Evolutionary conservation across 1,140 invertebrate species (phyloP).

Genomic region (Gryllus bimaculatus): DNA sequence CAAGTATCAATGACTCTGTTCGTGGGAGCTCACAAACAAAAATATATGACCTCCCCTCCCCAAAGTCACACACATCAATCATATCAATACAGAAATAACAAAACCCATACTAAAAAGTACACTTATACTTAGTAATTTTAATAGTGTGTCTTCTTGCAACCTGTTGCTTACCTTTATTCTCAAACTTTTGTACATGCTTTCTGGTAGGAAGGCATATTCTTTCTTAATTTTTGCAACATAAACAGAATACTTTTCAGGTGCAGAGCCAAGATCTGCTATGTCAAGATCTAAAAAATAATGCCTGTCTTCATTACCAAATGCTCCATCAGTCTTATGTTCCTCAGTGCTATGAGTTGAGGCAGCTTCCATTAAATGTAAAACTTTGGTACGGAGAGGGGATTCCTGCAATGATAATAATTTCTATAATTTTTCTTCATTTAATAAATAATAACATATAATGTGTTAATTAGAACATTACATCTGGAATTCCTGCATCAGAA

Average conservation of each 20-base stretch:
- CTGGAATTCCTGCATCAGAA: conserved; percentile 29
- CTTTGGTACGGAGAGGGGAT: conserved; percentile 35
- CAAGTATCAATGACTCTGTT: too few relatives aligned
- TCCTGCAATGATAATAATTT: conserved; percentile 30
- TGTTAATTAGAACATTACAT: conserved; percentile 7
- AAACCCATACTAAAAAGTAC: not conserved
- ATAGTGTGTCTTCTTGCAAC: too few relatives aligned
- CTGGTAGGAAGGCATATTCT: conserved; percentile 47
- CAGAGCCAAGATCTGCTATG: conserved; percentile 44
- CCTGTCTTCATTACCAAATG: conserved; percentile 45
- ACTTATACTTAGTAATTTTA: not conserved
- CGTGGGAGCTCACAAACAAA: too few relatives aligned
- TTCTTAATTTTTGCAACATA: conserved; percentile 43
- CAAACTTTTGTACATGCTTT: conserved; percentile 43
- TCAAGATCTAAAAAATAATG: conserved; percentile 54
- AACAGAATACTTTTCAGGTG: conserved; percentile 39
- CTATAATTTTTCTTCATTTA: not conserved
- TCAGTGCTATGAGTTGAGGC: conserved; percentile 48
- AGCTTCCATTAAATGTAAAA: conserved; percentile 40
- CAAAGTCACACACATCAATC: not conserved
- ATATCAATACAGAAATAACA: not conserved
- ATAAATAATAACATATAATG: not conserved
- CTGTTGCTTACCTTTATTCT: conserved; percentile 41
- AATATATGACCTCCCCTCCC: too few relatives aligned
- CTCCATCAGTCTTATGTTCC: conserved; percentile 45